phyloP scores from a whole-genome alignment of 2,113 vertebrate species.

The Nerophis lumbriciformis region DNA sequence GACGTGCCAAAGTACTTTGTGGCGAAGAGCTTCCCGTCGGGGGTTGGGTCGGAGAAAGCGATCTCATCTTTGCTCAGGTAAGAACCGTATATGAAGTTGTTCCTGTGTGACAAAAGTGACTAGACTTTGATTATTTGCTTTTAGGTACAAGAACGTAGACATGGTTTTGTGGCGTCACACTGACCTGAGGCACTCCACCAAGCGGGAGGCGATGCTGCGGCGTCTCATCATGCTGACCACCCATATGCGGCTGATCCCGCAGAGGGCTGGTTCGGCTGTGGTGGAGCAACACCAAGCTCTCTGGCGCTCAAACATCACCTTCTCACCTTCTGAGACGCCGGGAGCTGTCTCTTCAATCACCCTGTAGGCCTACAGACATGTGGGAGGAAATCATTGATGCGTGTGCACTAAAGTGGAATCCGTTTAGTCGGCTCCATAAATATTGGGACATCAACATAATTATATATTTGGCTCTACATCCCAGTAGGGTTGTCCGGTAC shows the following conservation, averaged over 20 bases:
- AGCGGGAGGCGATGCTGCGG: conserved; percentile 88
- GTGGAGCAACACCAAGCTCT: conserved; percentile 98
- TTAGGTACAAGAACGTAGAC: neutral
- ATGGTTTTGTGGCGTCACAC: neutral
- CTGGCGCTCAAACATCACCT: conserved; percentile 91
- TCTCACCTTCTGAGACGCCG: conserved; percentile 85
- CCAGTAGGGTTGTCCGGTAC: too few species aligned
- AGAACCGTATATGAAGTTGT: conserved; percentile 95
- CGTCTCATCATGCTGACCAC: conserved; percentile 96
- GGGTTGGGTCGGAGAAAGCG: conserved; percentile 97
- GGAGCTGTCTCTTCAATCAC: conserved; percentile 90
- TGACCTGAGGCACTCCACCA: conserved; percentile 96
- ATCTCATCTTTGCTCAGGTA: conserved; percentile 98
- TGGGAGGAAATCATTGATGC: neutral
- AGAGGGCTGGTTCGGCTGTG: conserved; percentile 88
- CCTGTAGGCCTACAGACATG: conserved; percentile 80
- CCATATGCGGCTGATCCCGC: conserved; percentile 98
- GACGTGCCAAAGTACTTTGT: conserved; percentile 92
- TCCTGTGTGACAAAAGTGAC: conserved; percentile 69
- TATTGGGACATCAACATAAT: too few species aligned
- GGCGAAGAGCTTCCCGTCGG: conserved; percentile 96
- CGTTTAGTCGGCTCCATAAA: too few species aligned
- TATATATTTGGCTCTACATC: too few species aligned
- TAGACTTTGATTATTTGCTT: neutral
- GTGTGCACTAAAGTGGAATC: neutral